phyloP scores from a whole-genome alignment of 2,113 vertebrate genomes.

The Eclectus roratus region DNA sequence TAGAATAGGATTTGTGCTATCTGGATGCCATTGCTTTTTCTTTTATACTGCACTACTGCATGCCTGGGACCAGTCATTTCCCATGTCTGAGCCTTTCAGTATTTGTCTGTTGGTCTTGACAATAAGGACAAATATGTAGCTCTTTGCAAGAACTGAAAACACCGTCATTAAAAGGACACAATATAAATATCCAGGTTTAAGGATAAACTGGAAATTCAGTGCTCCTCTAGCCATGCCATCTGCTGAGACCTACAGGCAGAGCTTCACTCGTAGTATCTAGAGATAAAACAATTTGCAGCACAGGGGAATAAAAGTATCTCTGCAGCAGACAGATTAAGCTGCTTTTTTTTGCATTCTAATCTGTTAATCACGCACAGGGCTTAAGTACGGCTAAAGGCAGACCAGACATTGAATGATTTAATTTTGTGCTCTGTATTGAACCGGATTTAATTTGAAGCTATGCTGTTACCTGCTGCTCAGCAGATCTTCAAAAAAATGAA shows the following conservation, averaged over 20 bases:
- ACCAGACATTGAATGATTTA: constrained; percentile 31
- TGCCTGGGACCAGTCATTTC: not conserved
- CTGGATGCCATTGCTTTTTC: not conserved
- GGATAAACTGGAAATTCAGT: not conserved
- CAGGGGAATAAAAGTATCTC: constrained; percentile 24
- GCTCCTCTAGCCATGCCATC: not conserved
- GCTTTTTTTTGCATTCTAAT: constrained; percentile 25
- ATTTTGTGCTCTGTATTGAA: constrained; percentile 49
- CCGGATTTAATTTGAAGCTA: constrained; percentile 47
- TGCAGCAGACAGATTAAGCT: constrained; percentile 37
- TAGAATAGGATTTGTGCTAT: not conserved
- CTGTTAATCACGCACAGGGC: constrained; percentile 48
- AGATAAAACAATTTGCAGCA: constrained; percentile 23
- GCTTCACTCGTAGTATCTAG: not conserved
- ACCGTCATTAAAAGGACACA: not conserved
- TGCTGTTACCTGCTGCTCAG: not conserved
- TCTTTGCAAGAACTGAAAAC: not conserved
- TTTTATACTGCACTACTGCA: not conserved
- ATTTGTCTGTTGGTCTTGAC: not conserved
- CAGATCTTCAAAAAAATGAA: not conserved
- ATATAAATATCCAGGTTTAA: not conserved
- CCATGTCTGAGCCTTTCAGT: not conserved
- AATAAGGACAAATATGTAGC: not conserved
- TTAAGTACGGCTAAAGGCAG: constrained; percentile 51
- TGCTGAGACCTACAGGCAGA: not conserved